These are phyloP conservation scores for Chironomus tentans DNA, from an alignment of 2,888 invertebrate genomes.

Conservation along the genomic window DNA sequence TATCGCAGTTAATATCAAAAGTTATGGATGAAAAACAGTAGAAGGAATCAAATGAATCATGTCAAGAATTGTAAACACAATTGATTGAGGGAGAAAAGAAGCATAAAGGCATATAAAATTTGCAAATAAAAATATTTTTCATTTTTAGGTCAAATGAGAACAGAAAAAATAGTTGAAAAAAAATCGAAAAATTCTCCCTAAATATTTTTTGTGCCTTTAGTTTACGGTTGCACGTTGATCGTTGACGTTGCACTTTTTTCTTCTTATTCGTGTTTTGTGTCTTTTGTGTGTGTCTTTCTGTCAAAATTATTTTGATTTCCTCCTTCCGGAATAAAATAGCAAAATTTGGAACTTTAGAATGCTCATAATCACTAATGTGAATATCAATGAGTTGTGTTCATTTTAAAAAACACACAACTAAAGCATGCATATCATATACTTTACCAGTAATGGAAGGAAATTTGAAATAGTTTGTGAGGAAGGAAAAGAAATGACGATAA, in stretches of 20 bases:
- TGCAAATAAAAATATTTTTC: background rate
- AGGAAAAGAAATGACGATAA: background rate
- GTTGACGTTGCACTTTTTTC: constrained; percentile 6
- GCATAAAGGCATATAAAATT: background rate
- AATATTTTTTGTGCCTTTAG: constrained; percentile 1
- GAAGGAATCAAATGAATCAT: background rate
- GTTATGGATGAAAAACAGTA: background rate
- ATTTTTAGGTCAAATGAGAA: constrained; percentile 24
- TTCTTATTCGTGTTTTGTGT: background rate
- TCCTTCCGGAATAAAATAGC: too few relatives aligned
- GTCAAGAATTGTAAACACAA: constrained; percentile 18
- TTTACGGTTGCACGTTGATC: constrained; percentile 15
- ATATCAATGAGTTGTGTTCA: too few relatives aligned
- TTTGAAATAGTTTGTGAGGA: background rate
- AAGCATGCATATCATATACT: too few relatives aligned
- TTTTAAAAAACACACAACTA: too few relatives aligned
- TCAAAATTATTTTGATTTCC: too few relatives aligned
- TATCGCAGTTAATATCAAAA: too few relatives aligned
- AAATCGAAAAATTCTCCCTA: constrained; percentile 17
- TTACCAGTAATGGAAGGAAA: too few relatives aligned
- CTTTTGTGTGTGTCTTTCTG: too few relatives aligned
- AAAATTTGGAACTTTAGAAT: too few relatives aligned
- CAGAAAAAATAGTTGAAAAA: background rate
- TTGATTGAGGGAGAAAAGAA: constrained; percentile 2
- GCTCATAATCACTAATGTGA: too few relatives aligned